These are phyloP conservation scores for Syngnathus typhle DNA, from an alignment of 2,113 vertebrate genomes.

Conservation along the genomic window DNA sequence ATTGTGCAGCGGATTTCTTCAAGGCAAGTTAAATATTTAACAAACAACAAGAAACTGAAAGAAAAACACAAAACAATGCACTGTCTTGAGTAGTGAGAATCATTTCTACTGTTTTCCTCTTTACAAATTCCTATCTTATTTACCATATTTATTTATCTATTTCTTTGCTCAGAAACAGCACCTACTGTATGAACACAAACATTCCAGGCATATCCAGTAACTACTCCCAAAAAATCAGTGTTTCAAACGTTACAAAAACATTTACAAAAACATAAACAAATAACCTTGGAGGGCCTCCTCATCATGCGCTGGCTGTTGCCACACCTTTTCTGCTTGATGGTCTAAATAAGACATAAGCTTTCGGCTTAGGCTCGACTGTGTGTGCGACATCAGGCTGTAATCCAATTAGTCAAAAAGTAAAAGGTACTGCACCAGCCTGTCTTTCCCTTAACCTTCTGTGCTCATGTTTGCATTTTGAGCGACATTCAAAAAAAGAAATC, in stretches of 20 bases:
- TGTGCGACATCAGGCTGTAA: slow-evolving; percentile 56
- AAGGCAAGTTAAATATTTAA: slow-evolving; percentile 67
- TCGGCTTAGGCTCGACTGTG: slow-evolving; percentile 53
- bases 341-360: slow-evolving; percentile 61
- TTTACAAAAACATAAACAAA: slow-evolving; percentile 21
- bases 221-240: slow-evolving; percentile 29
- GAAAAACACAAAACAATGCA: slow-evolving; percentile 56
- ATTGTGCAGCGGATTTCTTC: slow-evolving; percentile 61
- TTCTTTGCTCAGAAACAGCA: slow-evolving; percentile 25
- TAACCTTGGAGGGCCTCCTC: slow-evolving; percentile 19
- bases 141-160: slow-evolving; percentile 11
- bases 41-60: slow-evolving; percentile 54
- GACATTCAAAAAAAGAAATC: not conserved
- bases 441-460: slow-evolving; percentile 1
- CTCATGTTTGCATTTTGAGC: not conserved
- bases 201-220: slow-evolving; percentile 17
- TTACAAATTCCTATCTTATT: slow-evolving; percentile 7
- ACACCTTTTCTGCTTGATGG: slow-evolving; percentile 34
- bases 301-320: slow-evolving; percentile 43
- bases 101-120: not conserved
- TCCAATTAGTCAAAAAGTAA: slow-evolving; percentile 59
- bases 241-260: slow-evolving; percentile 25
- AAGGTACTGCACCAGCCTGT: slow-evolving; percentile 33
- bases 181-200: slow-evolving; percentile 10
- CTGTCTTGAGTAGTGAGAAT: slow-evolving; percentile 31